Evolutionary conservation across 2,888 invertebrate species (phyloP), one percentile per base, ranked within the genome.

Genomic region (Himalopsyche anomala): DNA sequence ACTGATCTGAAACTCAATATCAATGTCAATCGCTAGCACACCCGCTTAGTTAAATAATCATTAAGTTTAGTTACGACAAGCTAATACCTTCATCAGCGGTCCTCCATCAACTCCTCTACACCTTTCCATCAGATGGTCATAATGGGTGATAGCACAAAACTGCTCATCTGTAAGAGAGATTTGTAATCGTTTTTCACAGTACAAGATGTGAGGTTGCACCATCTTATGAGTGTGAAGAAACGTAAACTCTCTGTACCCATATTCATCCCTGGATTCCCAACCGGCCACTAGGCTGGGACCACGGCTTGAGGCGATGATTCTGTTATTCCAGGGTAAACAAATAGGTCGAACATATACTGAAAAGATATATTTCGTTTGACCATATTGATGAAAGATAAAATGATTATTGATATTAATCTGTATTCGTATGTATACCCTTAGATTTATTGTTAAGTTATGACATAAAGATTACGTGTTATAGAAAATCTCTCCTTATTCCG

Each of bases 61-160:
- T 28, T 28, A 28, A 28, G 28, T 28, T 28, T 28, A 28, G 28
- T 28, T 28, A 28, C 0, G 28, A 28, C 28, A 40, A 80, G 17
- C 42, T 4, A 45, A 80, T 74, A 88, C 93, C 91, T 92, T 93
- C 91, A 92, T 92, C 1, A 92, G 90, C 42, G 95, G 95, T 4
- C 95, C 95, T 11, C 95, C 95, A 0, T 94, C 94, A 89, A 95
- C 95, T 0, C 95, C 95, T 0, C 91, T 92, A 88, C 95, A 95
- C 0, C 94, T 93, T 89, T 95, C 95, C 86, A 28, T 28, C 28
- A 28, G 28, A 28, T 93, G 92, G 84, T 94, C 94, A 0, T 90
- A 89, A 83, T 92, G 91, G 45, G 94, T 94, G 17, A 95, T 95
- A 0, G 94, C 94, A 89, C 94, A 94, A 89, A 94, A 91, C 89